Base-by-base conservation (phyloP, 2,113 vertebrate genomes). In the Sardina pilchardus region DNA sequence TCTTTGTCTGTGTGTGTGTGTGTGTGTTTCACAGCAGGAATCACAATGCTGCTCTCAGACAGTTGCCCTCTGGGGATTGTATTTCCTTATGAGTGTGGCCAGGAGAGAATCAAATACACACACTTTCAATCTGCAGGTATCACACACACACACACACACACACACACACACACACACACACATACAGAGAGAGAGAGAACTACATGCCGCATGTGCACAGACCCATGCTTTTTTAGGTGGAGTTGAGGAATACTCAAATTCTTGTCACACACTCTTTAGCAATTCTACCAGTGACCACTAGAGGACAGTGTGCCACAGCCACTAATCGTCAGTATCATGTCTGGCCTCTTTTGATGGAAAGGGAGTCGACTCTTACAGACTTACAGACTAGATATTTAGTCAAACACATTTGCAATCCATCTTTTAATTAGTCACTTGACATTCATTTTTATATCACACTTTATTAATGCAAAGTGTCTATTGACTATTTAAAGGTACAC, bases 11-110 rank as follows among this genome's bases (percentile, higher is more conserved):
- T 71, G 63, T 71, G 63, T 71, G 63, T 71, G 63, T 26, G 19
- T n/a, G 59, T 63, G 59, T 71, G 63, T 59, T 50, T 0, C 47
- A 30, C 7, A 90, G 87, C 7, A 90, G 87, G 85, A 90, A 42
- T 44, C 81, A 34, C 85, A 81, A 34, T 81, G 63, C 47, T 84
- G 84, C 86, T 88, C 81, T 24, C 85, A 83, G 50, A 56, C 86
- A 34, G 81, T 91, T 14, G 85, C 63, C 26, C 85, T 89, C 26
- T 88, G 87, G 44, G 90, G 87, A n/a, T 89, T 91, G 82, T 89
- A 88, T 83, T 89, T 89, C 85, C 83, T 88, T 48, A 85, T 89
- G 7, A 84, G 71, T 56, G 87, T 83, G 45, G 53, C 48, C 26
- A 84, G 56, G 9, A 75, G 59, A 26, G 21, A 87, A 34, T 45